Evolutionary conservation across 1,140 invertebrate species (phyloP).

Genomic region (Rhopalosiphum padi): DNA sequence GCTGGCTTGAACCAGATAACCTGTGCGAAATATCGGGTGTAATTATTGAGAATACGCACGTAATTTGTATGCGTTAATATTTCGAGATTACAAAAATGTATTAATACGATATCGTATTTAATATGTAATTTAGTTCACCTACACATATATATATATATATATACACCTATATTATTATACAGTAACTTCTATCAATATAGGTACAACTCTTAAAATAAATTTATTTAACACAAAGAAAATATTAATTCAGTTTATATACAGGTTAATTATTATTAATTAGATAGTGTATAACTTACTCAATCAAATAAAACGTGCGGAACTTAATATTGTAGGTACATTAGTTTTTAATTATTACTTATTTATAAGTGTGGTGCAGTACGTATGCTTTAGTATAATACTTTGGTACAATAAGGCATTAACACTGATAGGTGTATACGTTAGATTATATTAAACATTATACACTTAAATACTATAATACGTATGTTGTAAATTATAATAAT

Average conservation of each 20-base stretch:
- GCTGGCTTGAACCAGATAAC: not conserved
- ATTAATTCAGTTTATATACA: not conserved
- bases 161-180: not conserved
- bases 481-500: too few relatives aligned
- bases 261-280: conserved; percentile 19
- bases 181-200: not conserved
- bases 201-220: not conserved
- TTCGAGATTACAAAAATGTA: not conserved
- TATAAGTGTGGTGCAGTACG: not conserved
- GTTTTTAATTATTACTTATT: not conserved
- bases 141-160: not conserved
- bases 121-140: not conserved
- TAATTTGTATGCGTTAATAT: not conserved
- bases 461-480: too few relatives aligned
- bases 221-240: not conserved
- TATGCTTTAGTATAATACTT: not conserved
- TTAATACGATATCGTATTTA: not conserved
- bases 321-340: not conserved
- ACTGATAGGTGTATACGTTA: not conserved
- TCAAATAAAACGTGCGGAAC: not conserved
- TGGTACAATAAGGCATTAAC: not conserved
- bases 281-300: not conserved
- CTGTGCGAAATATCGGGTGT: not conserved
- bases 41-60: not conserved
- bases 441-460: too few relatives aligned